These are phyloP conservation scores for Ciconia nigra DNA, from an alignment of 2,797 vertebrate species.

Conservation along the genomic window DNA sequence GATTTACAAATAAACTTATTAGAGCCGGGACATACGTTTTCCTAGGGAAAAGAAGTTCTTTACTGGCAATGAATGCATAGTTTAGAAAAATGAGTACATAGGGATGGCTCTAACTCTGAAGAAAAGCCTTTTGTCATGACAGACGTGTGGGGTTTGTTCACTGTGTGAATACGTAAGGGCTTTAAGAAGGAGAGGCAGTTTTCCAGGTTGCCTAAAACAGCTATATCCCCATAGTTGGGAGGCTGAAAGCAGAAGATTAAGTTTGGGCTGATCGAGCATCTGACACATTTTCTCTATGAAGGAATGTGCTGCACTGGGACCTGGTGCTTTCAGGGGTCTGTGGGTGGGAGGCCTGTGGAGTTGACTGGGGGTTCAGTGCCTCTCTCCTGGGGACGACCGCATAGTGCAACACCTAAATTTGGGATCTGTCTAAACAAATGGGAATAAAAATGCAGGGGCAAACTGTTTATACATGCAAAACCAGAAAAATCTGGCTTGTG, in stretches of 20 bases:
- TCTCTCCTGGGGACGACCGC: background rate
- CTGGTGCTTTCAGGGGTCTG: background rate
- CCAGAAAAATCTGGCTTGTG: background rate
- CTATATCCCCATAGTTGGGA: background rate
- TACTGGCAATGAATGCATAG: background rate
- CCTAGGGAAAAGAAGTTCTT: background rate
- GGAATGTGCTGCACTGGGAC: background rate
- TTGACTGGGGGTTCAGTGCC: background rate
- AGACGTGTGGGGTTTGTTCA: background rate
- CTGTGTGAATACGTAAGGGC: background rate
- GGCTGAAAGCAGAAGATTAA: background rate
- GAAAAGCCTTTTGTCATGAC: background rate
- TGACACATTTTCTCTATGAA: background rate
- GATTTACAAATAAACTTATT: conserved; percentile 23
- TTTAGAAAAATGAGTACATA: background rate
- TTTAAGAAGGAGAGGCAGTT: background rate
- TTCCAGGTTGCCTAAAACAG: background rate
- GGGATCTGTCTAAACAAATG: background rate
- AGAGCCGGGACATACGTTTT: background rate
- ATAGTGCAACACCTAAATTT: background rate
- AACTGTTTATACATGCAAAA: background rate
- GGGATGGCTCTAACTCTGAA: background rate
- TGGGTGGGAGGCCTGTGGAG: background rate
- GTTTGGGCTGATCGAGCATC: background rate
- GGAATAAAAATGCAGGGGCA: background rate